phyloP scores from a whole-genome alignment of 2,113 vertebrate genomes.

The Turnix velox region DNA sequence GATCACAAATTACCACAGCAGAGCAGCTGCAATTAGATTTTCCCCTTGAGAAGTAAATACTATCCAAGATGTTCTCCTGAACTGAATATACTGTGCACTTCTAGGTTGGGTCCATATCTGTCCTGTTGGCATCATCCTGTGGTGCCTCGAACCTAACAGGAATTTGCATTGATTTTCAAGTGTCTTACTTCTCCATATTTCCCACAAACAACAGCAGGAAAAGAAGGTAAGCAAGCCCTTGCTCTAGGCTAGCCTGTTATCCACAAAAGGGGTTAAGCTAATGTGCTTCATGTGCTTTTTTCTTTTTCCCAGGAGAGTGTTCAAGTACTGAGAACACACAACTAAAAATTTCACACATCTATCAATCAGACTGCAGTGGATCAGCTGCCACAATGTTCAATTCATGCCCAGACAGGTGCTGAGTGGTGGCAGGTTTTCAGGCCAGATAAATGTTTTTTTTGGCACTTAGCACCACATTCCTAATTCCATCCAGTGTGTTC shows the following conservation, averaged over 20 bases:
- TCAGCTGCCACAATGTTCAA: slow-evolving; percentile 3
- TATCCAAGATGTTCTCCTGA: neutral
- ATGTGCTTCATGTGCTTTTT: neutral
- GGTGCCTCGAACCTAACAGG: neutral
- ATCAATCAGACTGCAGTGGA: neutral
- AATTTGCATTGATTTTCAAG: neutral
- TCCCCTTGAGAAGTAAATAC: neutral
- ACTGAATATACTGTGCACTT: neutral
- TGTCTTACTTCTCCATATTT: neutral
- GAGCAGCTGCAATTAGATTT: neutral
- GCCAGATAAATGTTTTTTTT: slow-evolving; percentile 41
- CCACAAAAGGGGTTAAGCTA: slow-evolving; percentile 11
- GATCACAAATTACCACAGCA: neutral
- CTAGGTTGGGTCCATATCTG: neutral
- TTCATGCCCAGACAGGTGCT: slow-evolving; percentile 3
- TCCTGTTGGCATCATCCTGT: neutral
- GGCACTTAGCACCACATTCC: neutral
- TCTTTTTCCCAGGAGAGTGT: slow-evolving; percentile 11
- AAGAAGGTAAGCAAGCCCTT: neutral
- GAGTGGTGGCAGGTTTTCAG: neutral
- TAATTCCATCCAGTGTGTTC: slow-evolving; percentile 3
- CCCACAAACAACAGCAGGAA: neutral
- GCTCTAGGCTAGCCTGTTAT: neutral
- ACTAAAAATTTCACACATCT: slow-evolving; percentile 25
- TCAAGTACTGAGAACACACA: slow-evolving; percentile 35